These are phyloP conservation scores for Oreocharis arfaki DNA, from an alignment of 2,113 vertebrate genomes.

Conservation along the genomic window DNA sequence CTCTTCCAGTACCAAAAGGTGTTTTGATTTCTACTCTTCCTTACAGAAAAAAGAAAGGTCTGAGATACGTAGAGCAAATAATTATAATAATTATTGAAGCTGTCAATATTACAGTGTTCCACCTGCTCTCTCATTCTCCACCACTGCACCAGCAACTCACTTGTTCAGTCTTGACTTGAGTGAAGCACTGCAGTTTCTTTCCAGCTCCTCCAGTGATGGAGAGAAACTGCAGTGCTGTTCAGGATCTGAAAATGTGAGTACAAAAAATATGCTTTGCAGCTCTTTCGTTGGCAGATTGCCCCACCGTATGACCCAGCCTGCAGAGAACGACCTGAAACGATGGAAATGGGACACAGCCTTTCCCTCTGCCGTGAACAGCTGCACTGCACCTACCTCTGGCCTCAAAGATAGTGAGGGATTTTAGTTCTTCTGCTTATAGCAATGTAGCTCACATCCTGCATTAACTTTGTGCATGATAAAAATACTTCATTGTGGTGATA, in stretches of 20 bases:
- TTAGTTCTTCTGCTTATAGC: background rate
- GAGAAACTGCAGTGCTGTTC: slow-evolving; percentile 10
- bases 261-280: background rate
- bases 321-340: background rate
- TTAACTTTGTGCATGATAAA: background rate
- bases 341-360: background rate
- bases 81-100: background rate
- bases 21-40: background rate
- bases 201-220: background rate
- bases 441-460: background rate
- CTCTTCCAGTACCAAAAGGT: background rate
- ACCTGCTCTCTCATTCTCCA: background rate
- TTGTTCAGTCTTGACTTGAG: background rate
- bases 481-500: background rate
- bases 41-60: background rate
- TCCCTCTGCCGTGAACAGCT: background rate
- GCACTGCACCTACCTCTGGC: background rate
- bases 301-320: background rate
- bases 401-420: background rate
- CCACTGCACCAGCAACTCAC: background rate
- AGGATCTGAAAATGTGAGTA: background rate
- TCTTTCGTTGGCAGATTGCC: slow-evolving; percentile 6
- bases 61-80: background rate
- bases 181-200: background rate
- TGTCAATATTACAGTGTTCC: background rate